Conservation (phyloP, 2,797 vertebrate genomes). For the Rousettus madagascariensis region DNA sequence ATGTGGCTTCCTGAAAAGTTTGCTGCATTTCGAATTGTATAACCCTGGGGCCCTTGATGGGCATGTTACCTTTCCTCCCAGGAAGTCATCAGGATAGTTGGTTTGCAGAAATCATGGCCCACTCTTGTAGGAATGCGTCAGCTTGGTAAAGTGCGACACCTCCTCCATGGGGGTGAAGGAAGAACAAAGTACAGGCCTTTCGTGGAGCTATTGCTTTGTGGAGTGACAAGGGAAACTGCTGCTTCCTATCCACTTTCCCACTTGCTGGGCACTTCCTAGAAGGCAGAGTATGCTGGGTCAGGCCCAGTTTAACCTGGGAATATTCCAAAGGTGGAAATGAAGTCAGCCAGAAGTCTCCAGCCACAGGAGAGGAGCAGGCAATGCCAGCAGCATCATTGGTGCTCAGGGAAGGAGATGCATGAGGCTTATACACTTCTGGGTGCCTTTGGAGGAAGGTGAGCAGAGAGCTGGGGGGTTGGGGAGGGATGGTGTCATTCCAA, state of each 20-base stretch:
- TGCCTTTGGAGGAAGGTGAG: slow-evolving; percentile 47
- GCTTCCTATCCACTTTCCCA: slow-evolving; percentile 54
- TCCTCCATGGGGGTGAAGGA: background rate
- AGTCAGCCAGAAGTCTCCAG: slow-evolving; percentile 44
- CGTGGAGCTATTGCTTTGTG: slow-evolving; percentile 43
- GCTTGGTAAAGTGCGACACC: slow-evolving; percentile 73
- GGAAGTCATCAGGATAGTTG: background rate
- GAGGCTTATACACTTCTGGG: background rate
- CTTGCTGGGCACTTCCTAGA: slow-evolving; percentile 63
- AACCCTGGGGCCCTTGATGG: background rate
- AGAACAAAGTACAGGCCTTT: slow-evolving; percentile 29
- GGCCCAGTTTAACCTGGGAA: slow-evolving; percentile 35
- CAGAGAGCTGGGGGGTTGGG: background rate
- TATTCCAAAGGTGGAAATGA: slow-evolving; percentile 11
- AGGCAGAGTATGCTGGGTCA: slow-evolving; percentile 55
- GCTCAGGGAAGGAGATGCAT: slow-evolving; percentile 28
- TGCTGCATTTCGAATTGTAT: slow-evolving; percentile 27
- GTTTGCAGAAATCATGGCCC: slow-evolving; percentile 6
- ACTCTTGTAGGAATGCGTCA: slow-evolving; percentile 53
- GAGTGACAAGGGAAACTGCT: slow-evolving; percentile 8
- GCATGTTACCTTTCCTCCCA: slow-evolving; percentile 29
- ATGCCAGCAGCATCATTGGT: slow-evolving; percentile 55
- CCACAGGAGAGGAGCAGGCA: background rate
- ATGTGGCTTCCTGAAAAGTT: slow-evolving; percentile 45
- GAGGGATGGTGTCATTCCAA: slow-evolving; percentile 53